phyloP scores from a whole-genome alignment of 1,140 invertebrate species.

The Elymnias hypermnestra region DNA sequence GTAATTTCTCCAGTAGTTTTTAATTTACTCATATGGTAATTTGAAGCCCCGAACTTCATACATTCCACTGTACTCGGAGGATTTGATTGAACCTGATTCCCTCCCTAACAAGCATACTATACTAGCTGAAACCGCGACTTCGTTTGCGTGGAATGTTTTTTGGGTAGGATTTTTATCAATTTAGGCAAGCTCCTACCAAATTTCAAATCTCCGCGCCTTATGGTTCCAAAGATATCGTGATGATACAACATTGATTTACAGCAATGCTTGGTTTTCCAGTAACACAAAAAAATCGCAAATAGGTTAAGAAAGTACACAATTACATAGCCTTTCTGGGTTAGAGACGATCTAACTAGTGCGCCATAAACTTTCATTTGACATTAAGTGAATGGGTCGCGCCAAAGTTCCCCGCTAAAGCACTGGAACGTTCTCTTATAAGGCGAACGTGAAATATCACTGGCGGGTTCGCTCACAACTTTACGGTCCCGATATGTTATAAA shows the following conservation, averaged over 20 bases:
- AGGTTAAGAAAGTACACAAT: constrained; percentile 1
- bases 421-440: constrained; percentile 6
- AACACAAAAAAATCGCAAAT: constrained; percentile 8
- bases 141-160: too few species aligned
- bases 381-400: constrained; percentile 15
- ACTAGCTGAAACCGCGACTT: too few species aligned
- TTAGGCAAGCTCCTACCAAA: too few species aligned
- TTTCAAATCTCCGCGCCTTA: too few species aligned
- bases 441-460: constrained; percentile 14
- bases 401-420: constrained; percentile 8
- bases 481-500: not conserved
- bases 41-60: too few species aligned
- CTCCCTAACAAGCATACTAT: too few species aligned
- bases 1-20: too few species aligned
- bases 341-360: constrained; percentile 5
- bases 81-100: too few species aligned
- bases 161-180: too few species aligned
- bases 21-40: too few species aligned
- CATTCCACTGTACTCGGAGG: too few species aligned
- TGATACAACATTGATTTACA: not conserved
- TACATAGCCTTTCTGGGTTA: constrained; percentile 2
- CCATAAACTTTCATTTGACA: constrained; percentile 15
- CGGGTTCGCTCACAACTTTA: not conserved
- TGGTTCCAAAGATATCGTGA: too few species aligned
- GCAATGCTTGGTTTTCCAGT: constrained; percentile 1